Evolutionary conservation across 2,888 invertebrate species (phyloP), one percentile per base, ranked within the genome.

Genomic region (Autographa gamma): DNA sequence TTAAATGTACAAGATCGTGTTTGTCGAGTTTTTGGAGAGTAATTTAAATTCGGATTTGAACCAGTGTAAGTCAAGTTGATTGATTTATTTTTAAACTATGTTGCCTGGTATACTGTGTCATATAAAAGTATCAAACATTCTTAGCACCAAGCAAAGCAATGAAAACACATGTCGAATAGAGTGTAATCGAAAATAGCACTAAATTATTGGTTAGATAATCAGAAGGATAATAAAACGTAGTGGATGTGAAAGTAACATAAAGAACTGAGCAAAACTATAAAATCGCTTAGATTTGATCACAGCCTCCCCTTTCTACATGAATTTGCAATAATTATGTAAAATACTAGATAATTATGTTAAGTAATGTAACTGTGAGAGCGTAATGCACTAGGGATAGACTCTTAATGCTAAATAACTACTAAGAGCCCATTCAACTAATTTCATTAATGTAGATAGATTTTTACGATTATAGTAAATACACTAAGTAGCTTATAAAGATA

Each of bases 251-350:
- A 90, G 87, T 85, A 73, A 76, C 84, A 83, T 82, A 84, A 82
- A 82, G 77, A 72, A 77, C 68, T 66, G 63, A 58, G 73, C 69
- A 79, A 67, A 81, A 80, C 82, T 81, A 80, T 85, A 83, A 78
- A 77, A 82, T 73, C 81, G 75, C 81, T 83, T 80, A 86, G 85
- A 85, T 86, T 86, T 79, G 86, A 88, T 86, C 83, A 82, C 81
- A 82, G 73, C 74, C 80, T 79, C 82, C 79, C 85, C 85, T 88
- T 89, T 89, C 86, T 86, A 86, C 88, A 89, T 88, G 85, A 88
- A 89, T 88, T 85, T 88, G 87, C 89, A 88, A 87, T 87, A 87
- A 91, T 91, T 89, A 91, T 90, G 90, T 85, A 86, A 90, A 90
- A 81, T 82, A 81, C 76, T 74, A 73, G 84, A 85, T 80, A 85